phyloP scores from a whole-genome alignment of 2,797 vertebrate genomes.

The Gymnocypris eckloni region DNA sequence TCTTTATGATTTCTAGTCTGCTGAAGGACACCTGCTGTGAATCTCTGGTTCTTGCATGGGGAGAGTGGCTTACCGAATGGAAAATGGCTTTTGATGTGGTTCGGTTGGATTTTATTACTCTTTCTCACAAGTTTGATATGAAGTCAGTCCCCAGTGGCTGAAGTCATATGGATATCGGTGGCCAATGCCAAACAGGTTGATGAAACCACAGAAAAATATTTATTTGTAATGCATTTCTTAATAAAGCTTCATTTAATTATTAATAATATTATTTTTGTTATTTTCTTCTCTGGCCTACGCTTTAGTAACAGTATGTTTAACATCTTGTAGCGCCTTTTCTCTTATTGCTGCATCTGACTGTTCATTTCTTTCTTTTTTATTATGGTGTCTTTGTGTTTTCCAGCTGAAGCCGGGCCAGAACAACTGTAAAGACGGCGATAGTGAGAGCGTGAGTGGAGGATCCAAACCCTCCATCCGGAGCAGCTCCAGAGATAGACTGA shows the following conservation, averaged over 20 bases:
- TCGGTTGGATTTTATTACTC: constrained; percentile 61
- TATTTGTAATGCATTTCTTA: neutral
- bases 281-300: neutral
- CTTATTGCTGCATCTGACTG: constrained; percentile 65
- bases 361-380: constrained; percentile 44
- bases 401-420: constrained; percentile 92
- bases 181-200: neutral
- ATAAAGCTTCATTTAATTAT: neutral
- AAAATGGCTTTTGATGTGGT: constrained; percentile 72
- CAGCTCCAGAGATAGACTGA: constrained; percentile 90
- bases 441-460: constrained; percentile 86
- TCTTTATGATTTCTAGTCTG: constrained; percentile 64
- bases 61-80: constrained; percentile 69
- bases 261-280: neutral
- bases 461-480: constrained; percentile 89
- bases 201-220: neutral
- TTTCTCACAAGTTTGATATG: constrained; percentile 26
- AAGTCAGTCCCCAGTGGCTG: constrained; percentile 44
- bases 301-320: neutral
- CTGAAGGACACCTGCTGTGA: constrained; percentile 78
- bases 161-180: neutral
- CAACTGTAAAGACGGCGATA: constrained; percentile 92
- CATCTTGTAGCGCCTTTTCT: neutral
- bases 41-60: constrained; percentile 75
- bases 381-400: constrained; percentile 57